phyloP scores from a whole-genome alignment of 2,888 invertebrate species.

The Eupithecia tripunctaria region DNA sequence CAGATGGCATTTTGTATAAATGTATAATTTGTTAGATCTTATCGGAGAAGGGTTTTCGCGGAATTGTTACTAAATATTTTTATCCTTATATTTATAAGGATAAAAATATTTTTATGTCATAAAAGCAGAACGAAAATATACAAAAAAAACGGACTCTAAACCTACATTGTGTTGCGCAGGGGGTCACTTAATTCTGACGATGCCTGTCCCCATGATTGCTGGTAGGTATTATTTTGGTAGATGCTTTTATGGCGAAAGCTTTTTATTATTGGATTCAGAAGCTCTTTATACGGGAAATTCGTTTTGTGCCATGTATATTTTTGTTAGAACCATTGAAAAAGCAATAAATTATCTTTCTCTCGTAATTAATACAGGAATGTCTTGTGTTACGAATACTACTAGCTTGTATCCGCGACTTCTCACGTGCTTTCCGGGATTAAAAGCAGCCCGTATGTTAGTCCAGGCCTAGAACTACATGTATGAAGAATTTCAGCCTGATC shows the following conservation, averaged over 20 bases:
- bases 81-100: too few species aligned
- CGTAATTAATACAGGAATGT: neutral
- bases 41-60: too few species aligned
- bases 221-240: constrained; percentile 14
- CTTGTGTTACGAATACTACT: neutral
- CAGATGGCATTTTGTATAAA: too few species aligned
- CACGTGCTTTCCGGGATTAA: neutral
- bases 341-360: neutral
- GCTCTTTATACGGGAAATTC: constrained; percentile 20
- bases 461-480: neutral
- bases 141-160: too few species aligned
- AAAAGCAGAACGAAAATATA: too few species aligned
- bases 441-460: neutral
- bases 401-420: neutral
- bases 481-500: neutral
- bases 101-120: too few species aligned
- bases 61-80: too few species aligned
- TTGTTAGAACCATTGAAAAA: neutral
- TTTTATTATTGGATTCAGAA: constrained; percentile 25
- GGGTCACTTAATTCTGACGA: too few species aligned
- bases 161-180: too few species aligned
- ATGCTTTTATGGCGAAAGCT: constrained; percentile 29
- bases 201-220: neutral
- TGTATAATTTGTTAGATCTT: too few species aligned
- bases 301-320: constrained; percentile 1